Conservation (phyloP, 2,797 vertebrate species). For the Bradypus variegatus region DNA sequence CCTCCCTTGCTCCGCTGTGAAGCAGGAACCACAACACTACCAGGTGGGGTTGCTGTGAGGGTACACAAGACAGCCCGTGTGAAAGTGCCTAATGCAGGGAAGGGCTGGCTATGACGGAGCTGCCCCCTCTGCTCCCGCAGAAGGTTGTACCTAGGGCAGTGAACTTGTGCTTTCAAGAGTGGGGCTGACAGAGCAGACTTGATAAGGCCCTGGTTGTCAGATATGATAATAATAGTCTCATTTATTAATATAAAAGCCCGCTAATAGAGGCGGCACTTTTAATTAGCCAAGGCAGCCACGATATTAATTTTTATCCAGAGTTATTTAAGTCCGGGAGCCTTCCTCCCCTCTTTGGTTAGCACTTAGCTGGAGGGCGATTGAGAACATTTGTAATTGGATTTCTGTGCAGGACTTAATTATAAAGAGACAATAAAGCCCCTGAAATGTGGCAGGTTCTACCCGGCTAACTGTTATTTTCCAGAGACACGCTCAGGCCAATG, state of each 20-base stretch:
- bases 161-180: slow-evolving; percentile 59
- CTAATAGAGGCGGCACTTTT: slow-evolving; percentile 69
- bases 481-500: slow-evolving; percentile 44
- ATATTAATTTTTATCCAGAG: slow-evolving; percentile 72
- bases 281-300: slow-evolving; percentile 67
- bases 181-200: slow-evolving; percentile 54
- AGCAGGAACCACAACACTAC: neutral
- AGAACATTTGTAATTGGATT: slow-evolving; percentile 72
- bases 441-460: slow-evolving; percentile 53
- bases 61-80: accelerated
- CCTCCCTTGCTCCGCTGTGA: neutral
- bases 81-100: neutral
- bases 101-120: accelerated
- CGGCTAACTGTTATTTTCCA: slow-evolving; percentile 61
- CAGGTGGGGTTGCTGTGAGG: neutral
- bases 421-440: slow-evolving; percentile 67
- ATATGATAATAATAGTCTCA: slow-evolving; percentile 72
- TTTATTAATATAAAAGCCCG: slow-evolving; percentile 71
- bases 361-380: slow-evolving; percentile 64
- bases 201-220: slow-evolving; percentile 68
- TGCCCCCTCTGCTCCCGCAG: neutral
- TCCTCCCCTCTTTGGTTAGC: slow-evolving; percentile 56
- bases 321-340: slow-evolving; percentile 67
- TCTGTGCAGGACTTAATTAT: slow-evolving; percentile 71
- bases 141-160: neutral